Evolutionary conservation across 1,140 invertebrate genomes (phyloP).

Genomic region (Philopotamus ludificatus): DNA sequence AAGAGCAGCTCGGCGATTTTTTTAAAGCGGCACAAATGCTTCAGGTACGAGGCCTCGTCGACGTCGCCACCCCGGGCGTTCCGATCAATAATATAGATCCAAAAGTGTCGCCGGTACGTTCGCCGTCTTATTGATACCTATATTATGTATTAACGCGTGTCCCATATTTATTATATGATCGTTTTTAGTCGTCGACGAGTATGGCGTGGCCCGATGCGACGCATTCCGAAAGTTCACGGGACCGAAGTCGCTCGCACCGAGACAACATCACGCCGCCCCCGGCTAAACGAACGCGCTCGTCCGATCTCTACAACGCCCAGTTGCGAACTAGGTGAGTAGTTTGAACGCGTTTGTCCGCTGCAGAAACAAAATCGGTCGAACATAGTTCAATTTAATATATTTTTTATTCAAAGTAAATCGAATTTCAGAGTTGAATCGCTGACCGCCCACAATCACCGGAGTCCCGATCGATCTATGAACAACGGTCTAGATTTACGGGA

Average conservation of each 20-base stretch:
- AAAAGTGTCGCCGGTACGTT: constrained; percentile 52
- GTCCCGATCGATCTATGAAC: constrained; percentile 50
- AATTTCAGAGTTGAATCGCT: constrained; percentile 37
- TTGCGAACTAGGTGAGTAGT: constrained; percentile 51
- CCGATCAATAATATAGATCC: constrained; percentile 55
- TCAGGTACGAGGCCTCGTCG: constrained; percentile 85
- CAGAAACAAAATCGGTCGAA: not conserved
- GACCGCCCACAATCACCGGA: constrained; percentile 41
- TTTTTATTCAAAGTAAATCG: not conserved
- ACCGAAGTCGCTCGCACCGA: constrained; percentile 45
- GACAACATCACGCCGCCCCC: constrained; percentile 58
- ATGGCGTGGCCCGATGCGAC: constrained; percentile 37
- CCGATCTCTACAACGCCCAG: constrained; percentile 61
- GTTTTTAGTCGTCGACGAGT: constrained; percentile 37
- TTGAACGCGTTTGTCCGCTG: not conserved
- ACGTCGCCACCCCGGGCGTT: constrained; percentile 67
- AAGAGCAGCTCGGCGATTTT: constrained; percentile 85
- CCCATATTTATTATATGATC: constrained; percentile 11
- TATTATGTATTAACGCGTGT: not conserved
- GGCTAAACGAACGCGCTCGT: constrained; percentile 62
- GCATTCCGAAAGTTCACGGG: constrained; percentile 38
- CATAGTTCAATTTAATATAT: not conserved
- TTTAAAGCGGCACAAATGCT: constrained; percentile 87
- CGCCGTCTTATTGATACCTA: not conserved
- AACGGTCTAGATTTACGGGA: constrained; percentile 64